Base-by-base conservation (phyloP, 2,113 vertebrate genomes). In the Recurvirostra avosetta region DNA sequence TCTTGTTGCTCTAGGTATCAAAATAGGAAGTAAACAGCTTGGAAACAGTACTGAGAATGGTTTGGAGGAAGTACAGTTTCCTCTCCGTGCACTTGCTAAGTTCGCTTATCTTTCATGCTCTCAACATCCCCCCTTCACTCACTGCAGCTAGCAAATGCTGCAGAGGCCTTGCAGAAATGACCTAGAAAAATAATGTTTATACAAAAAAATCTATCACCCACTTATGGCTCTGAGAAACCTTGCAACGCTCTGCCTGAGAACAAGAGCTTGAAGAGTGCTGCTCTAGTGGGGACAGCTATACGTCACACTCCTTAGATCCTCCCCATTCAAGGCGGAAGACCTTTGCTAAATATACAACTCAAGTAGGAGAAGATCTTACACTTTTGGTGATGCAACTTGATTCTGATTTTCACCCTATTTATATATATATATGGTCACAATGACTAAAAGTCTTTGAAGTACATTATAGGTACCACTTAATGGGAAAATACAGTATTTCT, bases 1-100 rank as follows among this genome's bases (percentile, higher is more conserved):
- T 97, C 95, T 97, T 96, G 97, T 98, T 98, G 97, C 98, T 97
- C 65, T 97, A 98, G 97, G 98, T 97, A 98, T 97, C 97, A 97
- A 98, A 98, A 98, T 97, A 98, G 98, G 98, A 99, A 98, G 96
- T 97, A 98, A 98, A 98, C 97, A 98, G 96, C 81, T 97, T 83
- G 84, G 96, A 98, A 99, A 98, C 98, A 98, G 97, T 97, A 56
- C 97, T 98, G 98, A 98, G 98, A 98, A 98, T 96, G 91, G 91
- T 96, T 93, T 86, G 61, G 86, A 98, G 98, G 98, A 98, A 98
- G 96, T 94, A 66, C 71, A 7, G 86, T 91, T 98, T 99, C 98
- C 98, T 98, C 75, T 97, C 92, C 65, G 83, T 88, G 89, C 96
- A 93, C 96, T 98, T 97, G 94, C 94, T 97, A 90, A 80, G 67